These are phyloP conservation scores for Nebria salina DNA, from an alignment of 2,888 invertebrate species.

Conservation along the genomic window DNA sequence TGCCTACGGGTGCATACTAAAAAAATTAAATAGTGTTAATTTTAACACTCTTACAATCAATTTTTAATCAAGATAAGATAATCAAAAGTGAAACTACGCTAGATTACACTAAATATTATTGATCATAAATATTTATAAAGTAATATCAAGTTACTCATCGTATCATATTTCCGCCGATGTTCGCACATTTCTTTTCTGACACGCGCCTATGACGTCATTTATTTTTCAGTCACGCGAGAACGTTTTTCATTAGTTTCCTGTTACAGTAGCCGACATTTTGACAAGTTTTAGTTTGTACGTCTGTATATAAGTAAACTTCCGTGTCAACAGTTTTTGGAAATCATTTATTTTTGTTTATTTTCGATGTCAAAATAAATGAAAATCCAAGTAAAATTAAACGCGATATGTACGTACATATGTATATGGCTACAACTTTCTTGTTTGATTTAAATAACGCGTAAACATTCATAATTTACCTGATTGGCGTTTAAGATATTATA, in stretches of 20 bases:
- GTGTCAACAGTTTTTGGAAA: background rate
- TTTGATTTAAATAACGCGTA: background rate
- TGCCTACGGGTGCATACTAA: background rate
- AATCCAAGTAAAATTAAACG: background rate
- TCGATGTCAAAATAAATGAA: background rate
- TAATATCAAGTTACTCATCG: background rate
- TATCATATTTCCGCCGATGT: background rate
- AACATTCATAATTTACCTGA: constrained; percentile 1
- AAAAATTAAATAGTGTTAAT: background rate
- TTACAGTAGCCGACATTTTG: constrained; percentile 1
- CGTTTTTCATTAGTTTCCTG: background rate
- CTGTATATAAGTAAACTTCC: background rate
- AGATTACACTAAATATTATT: background rate
- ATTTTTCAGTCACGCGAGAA: background rate
- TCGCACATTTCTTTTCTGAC: constrained; percentile 1
- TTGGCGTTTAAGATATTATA: constrained; percentile 1
- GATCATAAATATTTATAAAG: background rate
- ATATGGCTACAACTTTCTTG: background rate
- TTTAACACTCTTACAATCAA: background rate
- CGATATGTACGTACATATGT: background rate
- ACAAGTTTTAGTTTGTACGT: background rate
- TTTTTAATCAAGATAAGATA: background rate
- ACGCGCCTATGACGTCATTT: background rate
- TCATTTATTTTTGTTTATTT: background rate
- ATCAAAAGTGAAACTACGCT: background rate